A percentile compares a stretch with the other conserved stretches of the same genome.
Conservation (phyloP, 2,888 invertebrate species). For the Eulithis testata region DNA sequence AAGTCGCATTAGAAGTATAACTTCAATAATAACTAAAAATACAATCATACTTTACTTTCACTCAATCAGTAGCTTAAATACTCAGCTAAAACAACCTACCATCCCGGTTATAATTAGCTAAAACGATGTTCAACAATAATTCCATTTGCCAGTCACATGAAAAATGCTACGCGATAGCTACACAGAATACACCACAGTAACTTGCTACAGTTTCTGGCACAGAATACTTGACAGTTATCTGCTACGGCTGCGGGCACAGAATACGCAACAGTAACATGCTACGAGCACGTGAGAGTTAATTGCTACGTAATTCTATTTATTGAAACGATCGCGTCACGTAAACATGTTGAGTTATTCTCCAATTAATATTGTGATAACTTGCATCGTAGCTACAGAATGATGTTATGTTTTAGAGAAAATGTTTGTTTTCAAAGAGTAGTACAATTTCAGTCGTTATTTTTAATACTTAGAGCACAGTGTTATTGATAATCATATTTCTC, state of each 20-base stretch:
- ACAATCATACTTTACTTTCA: no score
- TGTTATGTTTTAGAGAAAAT: no score
- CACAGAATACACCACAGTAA: slow-evolving; percentile 8
- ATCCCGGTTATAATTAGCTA: no score
- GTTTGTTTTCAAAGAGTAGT: no score
- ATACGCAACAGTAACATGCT: slow-evolving; percentile 30
- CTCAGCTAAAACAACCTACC: no score
- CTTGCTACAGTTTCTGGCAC: slow-evolving; percentile 42
- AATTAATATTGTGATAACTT: slow-evolving; percentile 25
- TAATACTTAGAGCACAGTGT: no score
- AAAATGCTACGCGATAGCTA: slow-evolving; percentile 40
- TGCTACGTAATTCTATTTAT: slow-evolving; percentile 39
- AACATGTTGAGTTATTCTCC: slow-evolving; percentile 20
- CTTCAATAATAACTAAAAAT: no score
- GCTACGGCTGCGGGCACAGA: slow-evolving; percentile 35
- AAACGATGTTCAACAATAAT: no score
- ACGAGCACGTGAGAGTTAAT: slow-evolving; percentile 41
- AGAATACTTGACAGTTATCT: slow-evolving; percentile 25
- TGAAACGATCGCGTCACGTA: slow-evolving; percentile 25
- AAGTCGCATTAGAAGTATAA: no score
- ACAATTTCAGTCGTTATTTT: no score
- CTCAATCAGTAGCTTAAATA: no score
- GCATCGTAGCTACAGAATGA: background rate
- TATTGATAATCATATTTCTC: no score
- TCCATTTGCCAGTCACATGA: slow-evolving; percentile 15